Evolutionary conservation across 1,140 invertebrate genomes (phyloP), one percentile per base, ranked within the genome.

Genomic region (Sinonovacula constricta): DNA sequence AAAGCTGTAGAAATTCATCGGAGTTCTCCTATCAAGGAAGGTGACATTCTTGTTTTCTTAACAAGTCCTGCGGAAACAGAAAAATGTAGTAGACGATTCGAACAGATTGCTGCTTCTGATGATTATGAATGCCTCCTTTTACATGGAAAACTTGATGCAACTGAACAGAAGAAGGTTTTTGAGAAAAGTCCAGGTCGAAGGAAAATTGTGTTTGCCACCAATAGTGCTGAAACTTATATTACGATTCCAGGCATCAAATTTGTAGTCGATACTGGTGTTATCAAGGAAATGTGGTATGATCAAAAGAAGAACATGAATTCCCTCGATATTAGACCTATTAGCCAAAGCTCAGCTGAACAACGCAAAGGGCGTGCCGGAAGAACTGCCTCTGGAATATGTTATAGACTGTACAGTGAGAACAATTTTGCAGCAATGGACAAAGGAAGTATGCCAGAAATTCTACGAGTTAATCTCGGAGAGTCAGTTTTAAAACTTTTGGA

Each of bases 1-100:
- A 98, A 97, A 22, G 95, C 99, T 54, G 91, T 99, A 70, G 97
- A 99, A 90, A 99, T 99, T 86, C 98, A 99, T 91, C 94, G 96
- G 0, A 87, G 88, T 34, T 97, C 99, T 90, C 95, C 96, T 0
- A 89, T 95, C 26, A 98, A 98, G 1, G 98, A 99, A 92, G 98
- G 98, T 0, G 98, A 99, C 92, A 94, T 99, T 88, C 92, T 99
- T 1, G 97, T 99, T 0, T 99, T 99, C 92, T 92, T 99, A 7
- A 99, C 98, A 10, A 84, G 88, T 7, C 82, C 87, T 22, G n/a
- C 79, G 31, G 90, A 91, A 80, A 89, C 87, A 12, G 85, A 89
- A 69, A 83, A 79, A 63, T 87, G 87, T 71, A 75, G 81, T 60
- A 80, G 82, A 24, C 59, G 62, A 49, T 83, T 87, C 1, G 39